These are phyloP conservation scores for Aelia acuminata DNA, from an alignment of 2,888 invertebrate species.

Conservation along the genomic window DNA sequence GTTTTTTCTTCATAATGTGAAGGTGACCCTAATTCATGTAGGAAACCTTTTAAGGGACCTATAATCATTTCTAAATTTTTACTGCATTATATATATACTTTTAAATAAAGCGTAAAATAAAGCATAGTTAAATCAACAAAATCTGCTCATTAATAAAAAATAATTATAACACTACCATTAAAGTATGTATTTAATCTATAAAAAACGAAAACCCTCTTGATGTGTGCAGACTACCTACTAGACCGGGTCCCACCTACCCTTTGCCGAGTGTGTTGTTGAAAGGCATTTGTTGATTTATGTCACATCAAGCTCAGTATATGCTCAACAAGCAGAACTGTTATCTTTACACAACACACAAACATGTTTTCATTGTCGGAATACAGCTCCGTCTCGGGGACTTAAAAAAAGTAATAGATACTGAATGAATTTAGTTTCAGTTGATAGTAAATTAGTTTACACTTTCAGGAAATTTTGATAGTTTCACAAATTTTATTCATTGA, in stretches of 20 bases:
- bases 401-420: background rate
- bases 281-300: conserved; percentile 39
- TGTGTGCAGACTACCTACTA: background rate
- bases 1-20: no score
- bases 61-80: no score
- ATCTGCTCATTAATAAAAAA: background rate
- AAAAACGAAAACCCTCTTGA: background rate
- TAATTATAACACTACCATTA: background rate
- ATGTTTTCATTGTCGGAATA: background rate
- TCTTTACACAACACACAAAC: conserved; percentile 13
- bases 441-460: background rate
- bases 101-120: no score
- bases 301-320: conserved; percentile 1
- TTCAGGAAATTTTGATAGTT: no score
- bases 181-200: background rate
- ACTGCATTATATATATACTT: no score
- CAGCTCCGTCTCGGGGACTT: background rate
- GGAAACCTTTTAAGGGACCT: no score
- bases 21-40: no score
- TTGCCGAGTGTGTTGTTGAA: conserved; percentile 39
- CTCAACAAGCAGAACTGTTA: background rate
- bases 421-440: no score
- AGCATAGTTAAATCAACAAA: background rate
- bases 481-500: no score
- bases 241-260: background rate